Base-by-base conservation (phyloP, 2,888 invertebrate genomes). In the Drosophila kokeensis region DNA sequence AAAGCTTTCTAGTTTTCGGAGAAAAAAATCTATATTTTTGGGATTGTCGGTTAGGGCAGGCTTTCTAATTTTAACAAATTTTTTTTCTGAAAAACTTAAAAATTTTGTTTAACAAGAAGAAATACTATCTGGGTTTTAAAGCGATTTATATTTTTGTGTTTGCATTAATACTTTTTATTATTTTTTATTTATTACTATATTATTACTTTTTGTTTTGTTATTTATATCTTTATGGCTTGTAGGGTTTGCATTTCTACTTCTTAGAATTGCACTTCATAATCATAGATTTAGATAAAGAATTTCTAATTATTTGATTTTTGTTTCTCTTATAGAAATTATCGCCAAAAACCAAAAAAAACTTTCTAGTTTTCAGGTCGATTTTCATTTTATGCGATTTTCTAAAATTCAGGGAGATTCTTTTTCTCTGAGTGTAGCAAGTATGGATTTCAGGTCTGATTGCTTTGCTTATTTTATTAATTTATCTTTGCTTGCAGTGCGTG, bases 371-470 rank as follows among this genome's bases (percentile, higher is more conserved):
- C 11, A 21, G 2, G 11, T 21, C 5, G 11, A 42, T 5, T 45
- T 45, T 45, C 7, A 24, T 15, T 45, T 24, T 1, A 24, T 15
- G 24, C 45, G 4, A 45, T 24, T 45, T 45, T 45, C 24, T 45
- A 45, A 24, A 45, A 45, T 45, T 15, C 8, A 45, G 15, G 7
- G 15, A 15, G 1, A 8, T 2, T 24, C 7, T 15, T 8, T 45
- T 45, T 45, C 24, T 45, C 8, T 24, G 24, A 45, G 45, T 45
- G 45, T 45, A 45, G 45, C 30, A 61, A 49, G 52, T 73, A 66
- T 63, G 49, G 60, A 67, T 66, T 66, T 54, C 74, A 70, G 65
- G 49, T 67, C 69, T 79, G 76, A 42, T 63, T 54, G 73, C 76
- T 63, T 79, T 79, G 73, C 69, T 61, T 40, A 38, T 30, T 21